Conservation (phyloP, 2,113 vertebrate species). For the Scomber colias region DNA sequence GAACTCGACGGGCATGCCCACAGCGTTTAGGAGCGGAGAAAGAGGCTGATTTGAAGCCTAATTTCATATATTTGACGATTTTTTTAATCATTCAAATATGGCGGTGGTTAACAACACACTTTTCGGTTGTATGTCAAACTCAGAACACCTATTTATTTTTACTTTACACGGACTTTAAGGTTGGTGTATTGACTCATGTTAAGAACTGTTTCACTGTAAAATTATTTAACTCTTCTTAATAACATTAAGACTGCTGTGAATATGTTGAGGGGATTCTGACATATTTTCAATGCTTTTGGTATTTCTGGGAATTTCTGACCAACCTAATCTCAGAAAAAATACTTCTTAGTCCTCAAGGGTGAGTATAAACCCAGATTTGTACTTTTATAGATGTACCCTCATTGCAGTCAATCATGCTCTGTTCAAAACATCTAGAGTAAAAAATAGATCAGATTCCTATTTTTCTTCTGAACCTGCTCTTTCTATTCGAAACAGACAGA, state of each 20-base stretch:
- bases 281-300: neutral
- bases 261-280: neutral
- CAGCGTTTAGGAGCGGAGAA: no score
- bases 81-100: no score
- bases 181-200: neutral
- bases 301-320: neutral
- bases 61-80: no score
- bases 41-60: no score
- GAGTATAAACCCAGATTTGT: neutral
- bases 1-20: no score
- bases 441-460: neutral
- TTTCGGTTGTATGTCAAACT: no score
- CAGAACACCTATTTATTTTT: no score
- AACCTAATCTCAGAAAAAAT: neutral
- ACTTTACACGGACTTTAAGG: neutral
- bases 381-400: neutral
- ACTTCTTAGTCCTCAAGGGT: neutral
- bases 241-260: constrained; percentile 5
- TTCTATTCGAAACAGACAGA: neutral
- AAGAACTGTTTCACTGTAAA: neutral
- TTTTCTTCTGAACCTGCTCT: neutral
- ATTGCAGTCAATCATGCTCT: neutral
- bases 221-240: neutral
- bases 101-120: no score
- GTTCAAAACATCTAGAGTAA: neutral